Evolutionary conservation across 1,140 invertebrate species (phyloP), one percentile per base, ranked within the genome.

Genomic region (Cotesia typhae): DNA sequence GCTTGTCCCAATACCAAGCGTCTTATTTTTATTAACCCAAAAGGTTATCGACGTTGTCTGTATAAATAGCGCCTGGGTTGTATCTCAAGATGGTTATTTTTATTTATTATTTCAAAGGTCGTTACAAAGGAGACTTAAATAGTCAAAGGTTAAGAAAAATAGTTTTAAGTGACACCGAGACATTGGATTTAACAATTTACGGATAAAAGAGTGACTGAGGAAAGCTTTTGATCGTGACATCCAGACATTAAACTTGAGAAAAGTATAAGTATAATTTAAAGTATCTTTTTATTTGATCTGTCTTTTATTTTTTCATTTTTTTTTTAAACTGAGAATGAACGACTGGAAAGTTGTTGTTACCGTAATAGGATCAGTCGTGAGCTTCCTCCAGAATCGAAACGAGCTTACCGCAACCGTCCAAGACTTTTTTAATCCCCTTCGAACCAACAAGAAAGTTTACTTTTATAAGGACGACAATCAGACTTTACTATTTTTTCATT

Each of bases 301-400:
- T 63, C 28, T 28, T 65, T 65, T 51, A 12, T 51, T 20, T 41
- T 38, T 63, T 53, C n/a, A 12, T 20, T 35, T 52, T 53, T 36
- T 28, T 28, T 52, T 17, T 66, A 17, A 20, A 12, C 6, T 51
- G 67, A 71, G 14, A 73, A 36, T 38, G 10, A 20, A 38, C 53
- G 68, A 67, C 71, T 71, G 68, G 72, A 75, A 79, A 76, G 71
- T 77, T 75, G 74, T 74, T 72, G 72, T 28, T 28, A 28, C 72
- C 65, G 77, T 80, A 80, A 79, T 77, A 76, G 74, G 76, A 80
- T 79, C 74, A 75, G 37, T 71, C 61, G n/a, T 67, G 72, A 77
- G 73, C 73, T 76, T 66, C 73, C 76, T 74, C 75, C 41, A 74
- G 75, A 80, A 80, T 79, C 76, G 73, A 76, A 77, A 59, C 71